These are phyloP conservation scores for Teinopalpus imperialis DNA, from an alignment of 2,888 invertebrate genomes.

Conservation along the genomic window DNA sequence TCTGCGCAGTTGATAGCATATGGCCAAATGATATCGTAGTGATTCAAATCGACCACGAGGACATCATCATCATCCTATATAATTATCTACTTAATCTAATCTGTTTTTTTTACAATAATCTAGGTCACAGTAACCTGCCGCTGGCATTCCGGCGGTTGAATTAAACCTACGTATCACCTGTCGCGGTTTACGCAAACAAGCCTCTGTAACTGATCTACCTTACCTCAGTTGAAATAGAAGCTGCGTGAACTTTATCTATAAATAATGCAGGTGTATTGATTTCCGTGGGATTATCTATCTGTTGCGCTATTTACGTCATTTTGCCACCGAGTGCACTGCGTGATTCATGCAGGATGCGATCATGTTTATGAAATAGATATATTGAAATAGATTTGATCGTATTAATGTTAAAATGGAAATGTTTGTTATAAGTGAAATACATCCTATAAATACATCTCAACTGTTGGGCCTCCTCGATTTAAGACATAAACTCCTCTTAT, in stretches of 20 bases:
- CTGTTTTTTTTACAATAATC: too few species aligned
- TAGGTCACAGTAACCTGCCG: too few species aligned
- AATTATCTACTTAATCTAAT: too few species aligned
- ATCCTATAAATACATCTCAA: too few species aligned
- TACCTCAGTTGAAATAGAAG: slow-evolving; percentile 12
- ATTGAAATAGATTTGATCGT: neutral
- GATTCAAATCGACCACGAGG: too few species aligned
- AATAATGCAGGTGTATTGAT: slow-evolving; percentile 14
- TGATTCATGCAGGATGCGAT: slow-evolving; percentile 11
- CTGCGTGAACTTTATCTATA: slow-evolving; percentile 4
- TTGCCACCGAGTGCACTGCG: slow-evolving; percentile 9
- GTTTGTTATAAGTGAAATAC: too few species aligned
- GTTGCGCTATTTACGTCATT: slow-evolving; percentile 14
- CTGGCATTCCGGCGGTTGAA: slow-evolving; percentile 1
- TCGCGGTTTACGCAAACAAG: slow-evolving; percentile 1
- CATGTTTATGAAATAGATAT: neutral
- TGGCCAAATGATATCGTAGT: too few species aligned
- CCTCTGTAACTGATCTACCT: slow-evolving; percentile 19
- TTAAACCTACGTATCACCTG: slow-evolving; percentile 11
- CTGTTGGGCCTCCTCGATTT: too few species aligned
- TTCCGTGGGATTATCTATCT: slow-evolving; percentile 4
- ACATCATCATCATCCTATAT: too few species aligned
- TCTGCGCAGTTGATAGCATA: too few species aligned
- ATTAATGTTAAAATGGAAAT: too few species aligned
- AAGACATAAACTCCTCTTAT: too few species aligned